Evolutionary conservation across 2,113 vertebrate species (phyloP).

Genomic region (Oncorhynchus nerka): DNA sequence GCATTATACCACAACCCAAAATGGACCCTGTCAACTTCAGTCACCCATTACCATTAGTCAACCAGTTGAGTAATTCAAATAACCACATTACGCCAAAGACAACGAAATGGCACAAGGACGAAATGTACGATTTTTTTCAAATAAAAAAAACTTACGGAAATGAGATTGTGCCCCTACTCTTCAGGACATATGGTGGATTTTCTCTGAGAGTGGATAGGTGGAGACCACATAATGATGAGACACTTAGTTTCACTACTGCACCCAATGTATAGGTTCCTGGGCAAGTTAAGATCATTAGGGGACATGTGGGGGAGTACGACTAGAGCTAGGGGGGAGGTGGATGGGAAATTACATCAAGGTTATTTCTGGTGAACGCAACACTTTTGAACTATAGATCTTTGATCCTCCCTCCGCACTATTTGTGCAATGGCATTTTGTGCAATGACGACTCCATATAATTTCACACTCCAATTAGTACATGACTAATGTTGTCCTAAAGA

Average conservation of each 20-base stretch:
- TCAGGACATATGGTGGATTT: slow-evolving; percentile 44
- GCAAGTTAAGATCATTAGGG: slow-evolving; percentile 65
- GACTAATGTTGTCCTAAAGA: slow-evolving; percentile 40
- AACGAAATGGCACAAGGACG: slow-evolving; percentile 50
- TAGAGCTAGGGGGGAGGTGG: slow-evolving; percentile 27
- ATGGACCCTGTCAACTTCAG: slow-evolving; percentile 49
- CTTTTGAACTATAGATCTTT: slow-evolving; percentile 66
- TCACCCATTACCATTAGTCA: slow-evolving; percentile 59
- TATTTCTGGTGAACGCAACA: slow-evolving; percentile 55
- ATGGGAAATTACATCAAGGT: slow-evolving; percentile 38
- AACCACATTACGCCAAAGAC: slow-evolving; percentile 57
- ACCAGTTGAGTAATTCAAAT: slow-evolving; percentile 56
- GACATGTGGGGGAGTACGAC: slow-evolving; percentile 49
- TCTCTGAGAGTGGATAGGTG: slow-evolving; percentile 51
- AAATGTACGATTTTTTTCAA: background rate
- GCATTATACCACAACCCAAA: slow-evolving; percentile 35
- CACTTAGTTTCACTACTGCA: slow-evolving; percentile 56
- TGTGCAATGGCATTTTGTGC: slow-evolving; percentile 54
- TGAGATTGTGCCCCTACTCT: slow-evolving; percentile 55
- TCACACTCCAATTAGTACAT: slow-evolving; percentile 70
- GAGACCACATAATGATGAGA: slow-evolving; percentile 64
- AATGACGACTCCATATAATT: slow-evolving; percentile 47
- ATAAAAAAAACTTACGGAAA: slow-evolving; percentile 59
- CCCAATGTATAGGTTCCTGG: slow-evolving; percentile 65
- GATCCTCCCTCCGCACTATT: slow-evolving; percentile 48